A percentile compares a stretch with the other conserved stretches of the same genome.
Evolutionary conservation across 2,113 vertebrate genomes (phyloP).

Genomic region (Platichthys stellatus): DNA sequence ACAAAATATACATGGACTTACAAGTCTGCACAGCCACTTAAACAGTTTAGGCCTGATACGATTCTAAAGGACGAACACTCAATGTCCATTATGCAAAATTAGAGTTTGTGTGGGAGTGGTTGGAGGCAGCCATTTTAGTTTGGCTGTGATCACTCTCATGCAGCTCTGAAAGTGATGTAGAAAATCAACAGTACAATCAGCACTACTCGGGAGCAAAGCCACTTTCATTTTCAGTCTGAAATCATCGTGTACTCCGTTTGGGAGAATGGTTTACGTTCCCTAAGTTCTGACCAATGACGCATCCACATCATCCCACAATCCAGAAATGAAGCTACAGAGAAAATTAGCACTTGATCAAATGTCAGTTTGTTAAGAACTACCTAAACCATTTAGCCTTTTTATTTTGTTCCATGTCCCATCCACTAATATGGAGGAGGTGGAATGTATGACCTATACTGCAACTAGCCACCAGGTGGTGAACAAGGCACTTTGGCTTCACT

Average conservation of each 20-base stretch:
- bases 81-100: constrained; percentile 59
- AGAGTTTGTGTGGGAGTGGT: constrained; percentile 52
- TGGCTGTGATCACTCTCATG: constrained; percentile 39
- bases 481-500: neutral
- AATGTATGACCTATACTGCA: no score
- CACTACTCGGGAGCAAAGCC: constrained; percentile 31
- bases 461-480: no score
- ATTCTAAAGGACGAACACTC: constrained; percentile 63
- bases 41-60: constrained; percentile 56
- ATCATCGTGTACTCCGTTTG: neutral
- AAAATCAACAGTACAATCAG: constrained; percentile 26
- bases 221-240: constrained; percentile 11
- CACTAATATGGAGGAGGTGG: no score
- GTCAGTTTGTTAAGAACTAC: no score
- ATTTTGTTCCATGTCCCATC: no score
- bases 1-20: constrained; percentile 37
- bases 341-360: no score
- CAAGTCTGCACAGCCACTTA: constrained; percentile 39
- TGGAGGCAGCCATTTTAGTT: constrained; percentile 58
- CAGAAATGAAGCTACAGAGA: neutral
- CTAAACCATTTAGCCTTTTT: no score
- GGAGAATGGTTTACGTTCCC: neutral
- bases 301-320: neutral
- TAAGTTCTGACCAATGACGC: no score
- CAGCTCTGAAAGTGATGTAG: constrained; percentile 22